These are phyloP conservation scores for Pygmarrhopalites habei DNA, from an alignment of 1,140 invertebrate genomes.

Conservation along the genomic window DNA sequence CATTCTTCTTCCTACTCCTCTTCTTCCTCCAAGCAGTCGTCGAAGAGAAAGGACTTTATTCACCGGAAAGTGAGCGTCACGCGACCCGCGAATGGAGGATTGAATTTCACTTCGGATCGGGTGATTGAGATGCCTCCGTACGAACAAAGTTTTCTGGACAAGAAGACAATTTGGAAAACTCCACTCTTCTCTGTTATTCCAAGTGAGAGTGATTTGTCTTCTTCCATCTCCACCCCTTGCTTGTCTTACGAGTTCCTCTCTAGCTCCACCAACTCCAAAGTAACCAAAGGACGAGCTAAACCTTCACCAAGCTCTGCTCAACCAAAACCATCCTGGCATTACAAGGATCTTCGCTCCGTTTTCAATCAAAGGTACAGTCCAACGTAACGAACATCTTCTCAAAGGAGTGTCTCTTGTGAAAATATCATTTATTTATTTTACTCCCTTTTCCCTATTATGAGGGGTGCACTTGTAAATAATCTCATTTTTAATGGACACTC, in stretches of 20 bases:
- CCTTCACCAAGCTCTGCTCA: neutral
- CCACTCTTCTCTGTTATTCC: conserved; percentile 24
- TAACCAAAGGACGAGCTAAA: neutral
- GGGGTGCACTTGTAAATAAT: too few species aligned
- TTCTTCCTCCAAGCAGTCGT: too few species aligned
- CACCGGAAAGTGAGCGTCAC: too few species aligned
- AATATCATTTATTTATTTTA: too few species aligned
- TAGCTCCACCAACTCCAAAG: conserved; percentile 6
- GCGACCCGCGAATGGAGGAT: neutral
- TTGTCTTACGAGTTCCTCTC: conserved; percentile 31
- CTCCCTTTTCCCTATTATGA: too few species aligned
- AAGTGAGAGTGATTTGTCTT: conserved; percentile 17
- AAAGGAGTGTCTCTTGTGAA: too few species aligned
- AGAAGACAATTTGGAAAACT: conserved; percentile 30
- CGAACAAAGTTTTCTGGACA: conserved; percentile 26
- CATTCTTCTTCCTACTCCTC: neutral
- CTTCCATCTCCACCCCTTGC: conserved; percentile 13
- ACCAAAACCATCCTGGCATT: conserved; percentile 30
- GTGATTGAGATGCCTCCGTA: conserved; percentile 34
- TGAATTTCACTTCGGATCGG: conserved; percentile 26
- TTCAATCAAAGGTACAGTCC: conserved; percentile 38
- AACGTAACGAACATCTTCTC: too few species aligned
- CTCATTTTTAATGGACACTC: too few species aligned
- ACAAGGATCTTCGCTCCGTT: conserved; percentile 28
- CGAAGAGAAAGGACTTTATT: too few species aligned